A percentile compares a stretch with the other conserved stretches of the same genome.
Evolutionary conservation across 1,140 invertebrate genomes (phyloP).

Genomic region (Aphis gossypii): DNA sequence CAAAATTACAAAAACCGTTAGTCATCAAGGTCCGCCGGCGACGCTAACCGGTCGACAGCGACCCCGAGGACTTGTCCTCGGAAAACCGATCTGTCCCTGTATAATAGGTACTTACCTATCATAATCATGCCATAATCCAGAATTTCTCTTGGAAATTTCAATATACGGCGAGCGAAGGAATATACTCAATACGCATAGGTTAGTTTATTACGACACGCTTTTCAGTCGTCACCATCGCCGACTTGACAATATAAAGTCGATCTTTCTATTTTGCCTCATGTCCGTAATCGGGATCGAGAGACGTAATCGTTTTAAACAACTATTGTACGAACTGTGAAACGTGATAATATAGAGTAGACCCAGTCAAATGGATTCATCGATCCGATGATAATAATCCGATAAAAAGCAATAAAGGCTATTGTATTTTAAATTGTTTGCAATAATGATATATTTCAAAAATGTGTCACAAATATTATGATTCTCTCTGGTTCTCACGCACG

Average conservation of each 20-base stretch:
- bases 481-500: background rate
- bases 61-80: background rate
- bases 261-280: background rate
- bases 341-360: too few species aligned
- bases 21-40: background rate
- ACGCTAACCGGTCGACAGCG: background rate
- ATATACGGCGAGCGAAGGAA: background rate
- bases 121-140: background rate
- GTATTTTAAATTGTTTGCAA: background rate
- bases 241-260: background rate
- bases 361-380: background rate
- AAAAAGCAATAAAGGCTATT: background rate
- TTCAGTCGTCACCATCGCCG: too few species aligned
- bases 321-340: too few species aligned
- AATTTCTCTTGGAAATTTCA: background rate
- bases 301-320: too few species aligned
- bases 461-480: background rate
- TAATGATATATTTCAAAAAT: background rate
- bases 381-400: background rate
- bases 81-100: background rate
- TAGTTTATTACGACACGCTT: background rate
- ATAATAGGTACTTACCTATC: background rate
- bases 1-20: background rate
- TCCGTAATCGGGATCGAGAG: background rate
- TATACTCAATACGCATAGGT: background rate